These are phyloP conservation scores for Drosophila macrospina DNA, from an alignment of 2,888 invertebrate genomes.

Conservation along the genomic window DNA sequence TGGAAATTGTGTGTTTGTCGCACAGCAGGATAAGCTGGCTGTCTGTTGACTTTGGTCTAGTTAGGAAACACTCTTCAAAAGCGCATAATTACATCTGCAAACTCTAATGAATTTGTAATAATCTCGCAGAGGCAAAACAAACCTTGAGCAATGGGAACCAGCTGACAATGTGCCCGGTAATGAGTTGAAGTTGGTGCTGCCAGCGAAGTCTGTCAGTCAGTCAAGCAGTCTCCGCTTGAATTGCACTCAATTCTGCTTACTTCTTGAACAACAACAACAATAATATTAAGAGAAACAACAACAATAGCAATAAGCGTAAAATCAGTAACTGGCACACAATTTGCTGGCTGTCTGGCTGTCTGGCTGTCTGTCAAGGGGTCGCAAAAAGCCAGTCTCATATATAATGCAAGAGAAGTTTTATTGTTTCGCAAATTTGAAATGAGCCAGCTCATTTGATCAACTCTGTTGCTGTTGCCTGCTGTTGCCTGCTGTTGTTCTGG, in stretches of 20 bases:
- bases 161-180: slow-evolving; percentile 52
- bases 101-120: slow-evolving; percentile 77
- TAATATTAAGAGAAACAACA: slow-evolving; percentile 3
- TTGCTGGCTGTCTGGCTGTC: slow-evolving; percentile 48
- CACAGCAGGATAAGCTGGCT: background rate
- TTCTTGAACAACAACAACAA: slow-evolving; percentile 29
- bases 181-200: slow-evolving; percentile 37
- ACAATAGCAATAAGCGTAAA: slow-evolving; percentile 13
- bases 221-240: slow-evolving; percentile 39
- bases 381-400: slow-evolving; percentile 51
- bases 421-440: slow-evolving; percentile 72
- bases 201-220: slow-evolving; percentile 9
- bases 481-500: slow-evolving; percentile 2
- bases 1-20: slow-evolving; percentile 4
- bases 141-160: slow-evolving; percentile 21
- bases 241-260: slow-evolving; percentile 43
- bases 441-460: slow-evolving; percentile 43
- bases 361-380: slow-evolving; percentile 53
- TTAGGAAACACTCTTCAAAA: slow-evolving; percentile 26
- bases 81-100: slow-evolving; percentile 65
- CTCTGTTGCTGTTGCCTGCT: slow-evolving; percentile 4
- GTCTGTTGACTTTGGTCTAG: slow-evolving; percentile 23
- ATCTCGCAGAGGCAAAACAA: slow-evolving; percentile 37
- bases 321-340: slow-evolving; percentile 42
- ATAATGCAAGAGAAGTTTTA: slow-evolving; percentile 70